These are phyloP conservation scores for Scelioninae gen. 2 DNA, from an alignment of 2,888 invertebrate species.

Conservation along the genomic window DNA sequence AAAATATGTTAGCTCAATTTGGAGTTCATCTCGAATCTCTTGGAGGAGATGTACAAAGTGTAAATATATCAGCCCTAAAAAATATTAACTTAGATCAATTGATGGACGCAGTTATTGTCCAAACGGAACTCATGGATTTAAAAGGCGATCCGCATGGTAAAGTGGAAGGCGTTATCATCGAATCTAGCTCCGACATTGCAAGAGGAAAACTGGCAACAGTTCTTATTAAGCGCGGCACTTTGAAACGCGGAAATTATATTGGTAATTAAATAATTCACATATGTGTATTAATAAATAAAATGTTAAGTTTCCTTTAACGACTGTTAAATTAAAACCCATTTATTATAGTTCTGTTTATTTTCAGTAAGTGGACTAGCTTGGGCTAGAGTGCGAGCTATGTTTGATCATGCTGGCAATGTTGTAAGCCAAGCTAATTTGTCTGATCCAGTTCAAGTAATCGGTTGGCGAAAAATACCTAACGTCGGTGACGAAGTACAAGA, in stretches of 20 bases:
- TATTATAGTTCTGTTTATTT: slow-evolving; percentile 23
- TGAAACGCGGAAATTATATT: slow-evolving; percentile 77
- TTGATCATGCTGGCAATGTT: slow-evolving; percentile 84
- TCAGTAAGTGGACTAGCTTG: slow-evolving; percentile 89
- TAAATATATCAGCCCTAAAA: slow-evolving; percentile 94
- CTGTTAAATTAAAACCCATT: too few species aligned
- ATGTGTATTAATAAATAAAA: neutral
- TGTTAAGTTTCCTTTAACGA: neutral
- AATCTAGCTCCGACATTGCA: slow-evolving; percentile 84
- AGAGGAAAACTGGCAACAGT: slow-evolving; percentile 81
- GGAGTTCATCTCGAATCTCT: slow-evolving; percentile 90
- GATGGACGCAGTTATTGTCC: slow-evolving; percentile 88
- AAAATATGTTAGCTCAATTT: slow-evolving; percentile 84
- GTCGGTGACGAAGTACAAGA: slow-evolving; percentile 93
- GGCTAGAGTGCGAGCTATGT: slow-evolving; percentile 89
- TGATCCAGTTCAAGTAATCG: slow-evolving; percentile 89
- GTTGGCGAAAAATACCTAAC: slow-evolving; percentile 92
- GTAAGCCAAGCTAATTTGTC: slow-evolving; percentile 85
- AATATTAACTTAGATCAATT: slow-evolving; percentile 85
- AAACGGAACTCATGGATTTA: slow-evolving; percentile 92
- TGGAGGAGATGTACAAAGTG: slow-evolving; percentile 94
- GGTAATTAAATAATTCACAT: slow-evolving; percentile 65
- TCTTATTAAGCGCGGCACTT: slow-evolving; percentile 79
- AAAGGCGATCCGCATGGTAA: slow-evolving; percentile 88
- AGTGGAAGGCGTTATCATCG: slow-evolving; percentile 93